A percentile compares a stretch with the other conserved stretches of the same genome.
Evolutionary conservation across 2,113 vertebrate species (phyloP).

Genomic region (Myotis brandtii): DNA sequence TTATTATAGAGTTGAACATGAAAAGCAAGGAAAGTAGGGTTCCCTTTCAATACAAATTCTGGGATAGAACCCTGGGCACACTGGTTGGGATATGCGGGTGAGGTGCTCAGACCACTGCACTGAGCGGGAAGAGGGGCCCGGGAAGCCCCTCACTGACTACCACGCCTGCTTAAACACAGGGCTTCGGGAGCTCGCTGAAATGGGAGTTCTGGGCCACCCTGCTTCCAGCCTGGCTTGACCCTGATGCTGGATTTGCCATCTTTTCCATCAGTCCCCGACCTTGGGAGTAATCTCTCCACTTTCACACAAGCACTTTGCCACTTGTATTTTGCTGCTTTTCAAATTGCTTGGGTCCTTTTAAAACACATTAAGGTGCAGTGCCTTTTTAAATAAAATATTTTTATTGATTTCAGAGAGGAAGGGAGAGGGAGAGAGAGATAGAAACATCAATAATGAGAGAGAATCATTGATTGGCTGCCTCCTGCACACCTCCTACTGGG

Average conservation of each 20-base stretch:
- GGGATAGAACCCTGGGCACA: not conserved
- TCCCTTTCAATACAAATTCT: not conserved
- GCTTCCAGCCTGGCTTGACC: not conserved
- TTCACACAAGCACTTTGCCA: not conserved
- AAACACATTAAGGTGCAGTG: not conserved
- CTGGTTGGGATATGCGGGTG: accelerated
- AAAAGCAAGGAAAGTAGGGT: not conserved
- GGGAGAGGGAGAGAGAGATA: too few species aligned
- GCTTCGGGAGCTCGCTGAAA: not conserved
- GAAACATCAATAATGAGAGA: too few species aligned
- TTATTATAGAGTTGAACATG: not conserved
- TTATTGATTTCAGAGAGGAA: too few species aligned
- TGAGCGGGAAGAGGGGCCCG: not conserved
- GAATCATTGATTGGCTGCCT: too few species aligned
- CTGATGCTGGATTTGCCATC: not conserved
- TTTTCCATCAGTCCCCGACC: not conserved
- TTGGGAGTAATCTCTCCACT: not conserved
- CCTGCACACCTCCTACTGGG: too few species aligned
- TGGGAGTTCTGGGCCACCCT: not conserved
- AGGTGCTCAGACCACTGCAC: not conserved
- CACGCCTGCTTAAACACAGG: not conserved
- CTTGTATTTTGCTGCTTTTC: not conserved
- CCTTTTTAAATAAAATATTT: not conserved
- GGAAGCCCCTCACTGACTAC: not conserved
- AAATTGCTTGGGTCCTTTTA: not conserved